Evolutionary conservation across 2,797 vertebrate species (phyloP).

Genomic region (Manis pentadactyla): DNA sequence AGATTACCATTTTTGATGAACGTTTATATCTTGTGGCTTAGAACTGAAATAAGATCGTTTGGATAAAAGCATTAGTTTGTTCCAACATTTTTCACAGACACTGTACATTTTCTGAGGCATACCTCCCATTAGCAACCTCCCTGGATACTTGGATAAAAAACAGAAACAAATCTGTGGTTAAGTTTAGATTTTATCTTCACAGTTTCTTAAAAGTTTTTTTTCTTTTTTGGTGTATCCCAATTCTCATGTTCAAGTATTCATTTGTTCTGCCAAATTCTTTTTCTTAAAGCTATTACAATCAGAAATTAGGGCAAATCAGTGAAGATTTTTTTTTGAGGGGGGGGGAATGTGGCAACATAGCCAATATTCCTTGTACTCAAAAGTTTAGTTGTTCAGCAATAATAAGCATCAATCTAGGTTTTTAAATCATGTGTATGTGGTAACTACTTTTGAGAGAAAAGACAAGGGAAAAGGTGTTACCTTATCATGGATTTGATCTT

Average conservation of each 20-base stretch:
- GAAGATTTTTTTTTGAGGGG: neutral
- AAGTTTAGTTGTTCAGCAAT: conserved; percentile 48
- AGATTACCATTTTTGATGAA: conserved; percentile 84
- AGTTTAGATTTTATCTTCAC: conserved; percentile 73
- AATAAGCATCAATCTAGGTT: conserved; percentile 36
- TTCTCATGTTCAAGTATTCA: conserved; percentile 44
- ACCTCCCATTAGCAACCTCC: conserved; percentile 71
- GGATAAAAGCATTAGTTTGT: conserved; percentile 73
- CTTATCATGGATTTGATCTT: conserved; percentile 3
- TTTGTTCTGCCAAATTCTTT: conserved; percentile 59
- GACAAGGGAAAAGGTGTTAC: neutral
- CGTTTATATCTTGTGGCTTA: conserved; percentile 81
- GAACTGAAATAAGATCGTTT: conserved; percentile 79
- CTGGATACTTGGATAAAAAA: conserved; percentile 68
- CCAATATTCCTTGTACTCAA: conserved; percentile 2
- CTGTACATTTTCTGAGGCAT: conserved; percentile 64
- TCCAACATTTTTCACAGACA: conserved; percentile 76
- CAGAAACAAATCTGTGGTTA: conserved; percentile 72
- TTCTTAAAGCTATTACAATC: conserved; percentile 43
- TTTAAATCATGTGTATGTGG: neutral
- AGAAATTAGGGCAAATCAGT: conserved; percentile 10
- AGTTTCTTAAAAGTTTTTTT: conserved; percentile 28
- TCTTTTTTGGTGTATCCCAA: conserved; percentile 55
- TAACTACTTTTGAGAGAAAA: neutral
- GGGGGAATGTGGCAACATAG: neutral